Percentiles rank a stretch among this genome's conserved stretches.
These are phyloP conservation scores for Globodera ellingtonae DNA, from an alignment of 1,140 invertebrate species.

Conservation along the genomic window DNA sequence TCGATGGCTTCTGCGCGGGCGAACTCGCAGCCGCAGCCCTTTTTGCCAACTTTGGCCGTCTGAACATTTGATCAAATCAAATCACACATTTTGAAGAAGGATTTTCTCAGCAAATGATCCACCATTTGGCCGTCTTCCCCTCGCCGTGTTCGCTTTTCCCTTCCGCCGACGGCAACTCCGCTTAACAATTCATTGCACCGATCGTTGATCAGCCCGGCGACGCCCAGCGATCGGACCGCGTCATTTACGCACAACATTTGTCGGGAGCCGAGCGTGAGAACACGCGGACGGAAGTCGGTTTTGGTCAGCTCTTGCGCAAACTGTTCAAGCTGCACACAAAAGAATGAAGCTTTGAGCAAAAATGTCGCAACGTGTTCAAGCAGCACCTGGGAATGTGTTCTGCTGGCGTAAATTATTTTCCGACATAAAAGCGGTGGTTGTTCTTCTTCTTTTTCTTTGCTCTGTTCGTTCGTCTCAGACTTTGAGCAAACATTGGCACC, in stretches of 20 bases:
- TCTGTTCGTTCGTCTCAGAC: neutral
- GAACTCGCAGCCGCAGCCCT: constrained; percentile 43
- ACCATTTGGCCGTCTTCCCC: constrained; percentile 75
- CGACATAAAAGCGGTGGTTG: constrained; percentile 20
- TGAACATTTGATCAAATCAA: too few relatives aligned
- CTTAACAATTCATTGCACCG: constrained; percentile 85
- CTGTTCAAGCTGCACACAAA: constrained; percentile 32
- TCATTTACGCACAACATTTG: constrained; percentile 31
- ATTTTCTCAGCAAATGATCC: neutral
- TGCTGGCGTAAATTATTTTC: constrained; percentile 42
- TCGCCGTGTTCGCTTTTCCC: constrained; percentile 66
- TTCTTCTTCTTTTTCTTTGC: constrained; percentile 11
- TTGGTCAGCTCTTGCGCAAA: constrained; percentile 34
- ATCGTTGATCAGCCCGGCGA: constrained; percentile 86
- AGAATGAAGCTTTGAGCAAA: neutral
- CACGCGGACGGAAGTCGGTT: constrained; percentile 34
- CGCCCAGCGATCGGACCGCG: constrained; percentile 76
- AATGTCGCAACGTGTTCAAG: neutral
- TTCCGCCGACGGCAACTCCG: constrained; percentile 75
- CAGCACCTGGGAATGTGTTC: constrained; percentile 36
- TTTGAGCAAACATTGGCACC: constrained; percentile 1
- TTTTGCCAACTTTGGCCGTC: neutral
- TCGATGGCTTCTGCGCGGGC: constrained; percentile 53
- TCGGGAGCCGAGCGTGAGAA: constrained; percentile 36
- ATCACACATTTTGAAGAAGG: neutral